Evolutionary conservation across 2,113 vertebrate genomes (phyloP).

Genomic region (Caranx ignobilis): DNA sequence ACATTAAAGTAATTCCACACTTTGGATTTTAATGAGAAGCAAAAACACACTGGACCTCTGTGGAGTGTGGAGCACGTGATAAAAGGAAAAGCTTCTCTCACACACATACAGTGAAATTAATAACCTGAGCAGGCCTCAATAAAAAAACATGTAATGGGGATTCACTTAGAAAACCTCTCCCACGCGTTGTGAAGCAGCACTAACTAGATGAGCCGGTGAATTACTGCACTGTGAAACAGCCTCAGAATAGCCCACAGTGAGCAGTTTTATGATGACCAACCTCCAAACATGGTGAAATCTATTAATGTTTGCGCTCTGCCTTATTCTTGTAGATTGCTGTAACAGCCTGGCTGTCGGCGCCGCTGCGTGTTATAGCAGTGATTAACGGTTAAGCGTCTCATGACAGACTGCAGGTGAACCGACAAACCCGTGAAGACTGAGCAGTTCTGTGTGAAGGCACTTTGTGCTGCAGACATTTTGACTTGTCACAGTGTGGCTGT

Average conservation of each 20-base stretch:
- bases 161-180: conserved; percentile 61
- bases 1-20: not conserved
- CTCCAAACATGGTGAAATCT: conserved; percentile 28
- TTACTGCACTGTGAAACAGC: conserved; percentile 59
- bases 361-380: conserved; percentile 5
- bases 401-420: not conserved
- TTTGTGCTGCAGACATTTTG: not conserved
- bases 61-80: not conserved
- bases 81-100: not conserved
- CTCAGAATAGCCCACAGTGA: conserved; percentile 64
- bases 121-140: conserved; percentile 47
- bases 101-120: conserved; percentile 26
- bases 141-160: conserved; percentile 61
- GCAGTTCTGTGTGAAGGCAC: conserved; percentile 2
- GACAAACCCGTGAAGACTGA: conserved; percentile 17
- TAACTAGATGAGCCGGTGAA: conserved; percentile 73
- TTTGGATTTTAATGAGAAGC: too few species aligned
- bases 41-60: not conserved
- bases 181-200: conserved; percentile 61
- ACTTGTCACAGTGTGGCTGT: not conserved
- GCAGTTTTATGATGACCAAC: conserved; percentile 64
- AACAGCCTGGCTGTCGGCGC: not conserved
- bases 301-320: conserved; percentile 31
- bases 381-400: not conserved
- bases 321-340: not conserved